Percentiles rank a stretch among this genome's conserved stretches.
These are phyloP conservation scores for Eurystomus gularis DNA, from an alignment of 2,113 vertebrate genomes.

Conservation along the genomic window DNA sequence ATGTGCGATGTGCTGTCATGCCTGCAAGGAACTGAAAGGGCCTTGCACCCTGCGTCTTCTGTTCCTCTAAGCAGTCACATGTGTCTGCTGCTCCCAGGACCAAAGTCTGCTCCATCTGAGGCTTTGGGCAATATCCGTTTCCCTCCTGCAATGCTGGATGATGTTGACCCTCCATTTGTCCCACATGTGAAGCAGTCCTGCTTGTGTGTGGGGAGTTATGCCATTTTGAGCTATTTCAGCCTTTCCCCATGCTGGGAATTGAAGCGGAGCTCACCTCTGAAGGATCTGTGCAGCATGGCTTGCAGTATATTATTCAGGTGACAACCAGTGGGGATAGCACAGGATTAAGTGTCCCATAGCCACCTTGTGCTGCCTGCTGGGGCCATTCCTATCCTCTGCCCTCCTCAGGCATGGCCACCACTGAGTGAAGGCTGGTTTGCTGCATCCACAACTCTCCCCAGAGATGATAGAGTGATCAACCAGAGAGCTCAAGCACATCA, in stretches of 20 bases:
- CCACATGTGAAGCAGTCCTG: not conserved
- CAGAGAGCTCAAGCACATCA: not conserved
- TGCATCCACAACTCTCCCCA: not conserved
- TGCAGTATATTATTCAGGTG: not conserved
- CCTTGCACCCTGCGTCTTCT: not conserved
- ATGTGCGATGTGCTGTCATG: too few relatives aligned
- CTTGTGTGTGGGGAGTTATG: fast-evolving
- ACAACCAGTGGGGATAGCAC: not conserved
- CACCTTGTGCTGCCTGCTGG: not conserved
- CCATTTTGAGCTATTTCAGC: not conserved
- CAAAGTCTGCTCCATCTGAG: not conserved
- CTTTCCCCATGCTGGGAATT: not conserved
- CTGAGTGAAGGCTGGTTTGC: not conserved
- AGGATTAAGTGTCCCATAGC: not conserved
- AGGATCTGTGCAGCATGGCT: not conserved
- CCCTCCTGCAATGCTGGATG: not conserved
- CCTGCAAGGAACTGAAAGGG: not conserved
- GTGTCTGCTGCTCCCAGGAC: not conserved
- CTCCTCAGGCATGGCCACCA: fast-evolving
- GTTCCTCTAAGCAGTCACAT: not conserved
- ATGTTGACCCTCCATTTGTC: fast-evolving
- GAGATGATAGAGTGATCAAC: fast-evolving
- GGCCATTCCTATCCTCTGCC: fast-evolving
- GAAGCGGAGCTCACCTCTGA: not conserved
- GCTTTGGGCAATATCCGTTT: not conserved